Evolutionary conservation across 2,888 invertebrate species (phyloP), one percentile per base, ranked within the genome.

Genomic region (Eristalis tenax): DNA sequence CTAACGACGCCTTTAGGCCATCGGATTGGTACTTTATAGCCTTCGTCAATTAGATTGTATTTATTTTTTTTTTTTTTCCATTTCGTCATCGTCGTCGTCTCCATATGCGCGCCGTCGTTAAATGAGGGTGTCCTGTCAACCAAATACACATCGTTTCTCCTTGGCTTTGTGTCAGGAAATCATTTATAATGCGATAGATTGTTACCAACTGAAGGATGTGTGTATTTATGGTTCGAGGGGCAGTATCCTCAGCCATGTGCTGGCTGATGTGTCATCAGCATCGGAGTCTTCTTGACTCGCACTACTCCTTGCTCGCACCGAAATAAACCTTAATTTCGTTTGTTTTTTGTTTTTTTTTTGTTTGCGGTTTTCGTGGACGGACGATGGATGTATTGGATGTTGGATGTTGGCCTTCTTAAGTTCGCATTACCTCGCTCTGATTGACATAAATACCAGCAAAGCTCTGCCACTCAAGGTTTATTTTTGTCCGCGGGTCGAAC

Each of bases 381-480:
- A 18, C 50, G 50, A 18, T 50, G 50, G 18, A 15, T n/a, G 43
- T 4, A 43, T 43, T 15, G 59, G 22, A 59, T 57, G 57, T 43
- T 32, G 32, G 32, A 57, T 75, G 79, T 70, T 78, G 78, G 78
- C 83, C 83, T 79, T 76, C 79, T 75, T 66, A 23, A 32, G 57
- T 40, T 70, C 83, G 61, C 75, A 79, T 87, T 75, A 64, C 70
- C 75, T 76, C 75, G 71, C 83, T 75, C 83, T 83, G 79, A 87
- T 87, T 87, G 83, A 83, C 86, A 83, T 83, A 79, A 86, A 82
- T 82, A 77, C 65, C 74, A 64, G 74, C 66, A 81, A 75, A 78
- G 69, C 71, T 78, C 61, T 71, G 78, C 68, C 71, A 79, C 79
- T 75, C 70, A 61, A 57, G 71, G 83, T 83, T 50, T 87, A 87